These are phyloP conservation scores for Phenganax stokvisi DNA, from an alignment of 92 coral and sea anemone species.

Conservation along the genomic window DNA sequence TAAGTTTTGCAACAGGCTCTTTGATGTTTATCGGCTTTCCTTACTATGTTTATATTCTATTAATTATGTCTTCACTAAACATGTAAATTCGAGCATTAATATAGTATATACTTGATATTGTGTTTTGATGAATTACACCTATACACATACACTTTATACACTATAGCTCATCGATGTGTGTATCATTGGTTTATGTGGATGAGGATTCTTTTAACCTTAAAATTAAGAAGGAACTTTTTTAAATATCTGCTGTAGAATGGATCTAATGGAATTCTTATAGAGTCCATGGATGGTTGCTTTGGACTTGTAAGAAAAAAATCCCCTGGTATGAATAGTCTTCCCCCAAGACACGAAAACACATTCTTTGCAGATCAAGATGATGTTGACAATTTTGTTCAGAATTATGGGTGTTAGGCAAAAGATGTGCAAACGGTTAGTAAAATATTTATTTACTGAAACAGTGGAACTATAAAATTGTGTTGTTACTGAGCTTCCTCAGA, in stretches of 20 bases:
- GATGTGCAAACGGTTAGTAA: slow-evolving; percentile 32
- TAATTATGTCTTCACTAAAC: too few relatives aligned
- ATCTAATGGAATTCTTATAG: slow-evolving; percentile 19
- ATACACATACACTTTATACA: too few relatives aligned
- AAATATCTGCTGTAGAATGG: background rate
- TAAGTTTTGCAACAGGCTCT: too few relatives aligned
- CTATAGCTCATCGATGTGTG: too few relatives aligned
- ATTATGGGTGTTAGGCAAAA: slow-evolving; percentile 24
- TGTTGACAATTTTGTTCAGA: slow-evolving; percentile 56
- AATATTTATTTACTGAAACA: background rate
- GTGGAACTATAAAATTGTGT: background rate
- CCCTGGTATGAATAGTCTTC: slow-evolving; percentile 16
- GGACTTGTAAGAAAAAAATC: slow-evolving; percentile 48
- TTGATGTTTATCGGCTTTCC: too few relatives aligned
- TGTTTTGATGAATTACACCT: too few relatives aligned
- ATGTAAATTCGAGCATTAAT: too few relatives aligned
- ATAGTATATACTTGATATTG: too few relatives aligned
- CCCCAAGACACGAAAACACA: slow-evolving; percentile 41
- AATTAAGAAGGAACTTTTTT: background rate
- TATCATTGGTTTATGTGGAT: too few relatives aligned
- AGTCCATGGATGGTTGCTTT: slow-evolving; percentile 56
- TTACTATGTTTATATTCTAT: too few relatives aligned
- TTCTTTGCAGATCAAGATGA: slow-evolving; percentile 57
- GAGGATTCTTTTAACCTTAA: too few relatives aligned
- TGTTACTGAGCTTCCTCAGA: background rate